phyloP scores from a whole-genome alignment of 2,797 vertebrate genomes.

The Peromyscus attwateri region DNA sequence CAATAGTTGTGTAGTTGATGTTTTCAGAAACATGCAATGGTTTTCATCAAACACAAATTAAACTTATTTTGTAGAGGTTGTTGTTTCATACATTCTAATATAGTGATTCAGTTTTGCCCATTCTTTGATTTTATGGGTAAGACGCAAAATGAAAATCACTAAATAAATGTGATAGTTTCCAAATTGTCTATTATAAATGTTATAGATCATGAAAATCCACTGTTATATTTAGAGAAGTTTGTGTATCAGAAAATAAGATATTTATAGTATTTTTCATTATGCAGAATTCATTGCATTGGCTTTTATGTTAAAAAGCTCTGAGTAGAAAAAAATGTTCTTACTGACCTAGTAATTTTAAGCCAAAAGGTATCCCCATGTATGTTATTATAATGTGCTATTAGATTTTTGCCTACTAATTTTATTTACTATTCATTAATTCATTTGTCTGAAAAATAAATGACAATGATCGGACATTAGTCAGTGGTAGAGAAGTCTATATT shows the following conservation, averaged over 20 bases:
- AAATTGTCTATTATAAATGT: conserved; percentile 3
- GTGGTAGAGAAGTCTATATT: conserved; percentile 12
- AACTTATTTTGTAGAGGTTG: background rate
- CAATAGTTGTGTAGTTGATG: background rate
- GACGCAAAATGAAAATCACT: conserved; percentile 12
- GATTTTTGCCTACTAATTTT: background rate
- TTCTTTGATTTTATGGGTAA: conserved; percentile 54
- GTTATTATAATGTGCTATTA: background rate
- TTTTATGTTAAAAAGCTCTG: background rate
- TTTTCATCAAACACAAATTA: conserved; percentile 23
- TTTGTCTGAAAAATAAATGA: conserved; percentile 21
- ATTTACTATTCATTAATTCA: background rate
- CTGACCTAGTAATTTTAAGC: background rate
- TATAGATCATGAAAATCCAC: background rate
- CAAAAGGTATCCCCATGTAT: background rate
- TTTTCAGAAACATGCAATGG: background rate
- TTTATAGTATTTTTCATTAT: background rate
- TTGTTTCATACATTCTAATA: conserved; percentile 11
- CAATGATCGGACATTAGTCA: background rate
- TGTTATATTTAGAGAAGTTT: background rate
- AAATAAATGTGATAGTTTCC: conserved; percentile 56
- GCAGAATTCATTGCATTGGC: background rate
- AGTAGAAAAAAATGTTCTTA: background rate
- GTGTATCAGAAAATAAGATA: background rate
- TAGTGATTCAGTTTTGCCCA: conserved; percentile 26